Conservation (phyloP, 2,888 invertebrate species). For the Tetragnatha montana region DNA sequence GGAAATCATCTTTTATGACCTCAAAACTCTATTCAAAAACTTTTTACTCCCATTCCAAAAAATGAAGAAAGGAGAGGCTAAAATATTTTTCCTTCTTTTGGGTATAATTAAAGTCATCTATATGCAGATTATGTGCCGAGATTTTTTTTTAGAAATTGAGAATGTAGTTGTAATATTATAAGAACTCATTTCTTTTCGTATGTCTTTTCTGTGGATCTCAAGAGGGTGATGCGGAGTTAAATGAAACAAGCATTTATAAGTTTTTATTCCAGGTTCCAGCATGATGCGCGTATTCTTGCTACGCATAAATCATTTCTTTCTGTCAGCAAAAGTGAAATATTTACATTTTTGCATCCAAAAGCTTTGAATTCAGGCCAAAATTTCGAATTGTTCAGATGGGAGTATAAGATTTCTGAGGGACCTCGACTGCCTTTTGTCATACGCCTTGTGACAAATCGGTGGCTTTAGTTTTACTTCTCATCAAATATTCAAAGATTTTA, state of each 20-base stretch:
- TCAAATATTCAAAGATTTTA: not conserved
- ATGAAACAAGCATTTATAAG: not conserved
- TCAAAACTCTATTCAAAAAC: not conserved
- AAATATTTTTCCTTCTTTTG: not conserved
- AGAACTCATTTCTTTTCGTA: not conserved
- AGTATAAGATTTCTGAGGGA: not conserved
- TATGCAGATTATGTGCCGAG: not conserved
- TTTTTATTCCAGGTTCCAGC: not conserved
- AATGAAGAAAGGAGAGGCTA: not conserved
- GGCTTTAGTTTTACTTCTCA: not conserved
- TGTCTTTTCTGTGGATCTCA: not conserved
- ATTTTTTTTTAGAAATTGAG: not conserved
- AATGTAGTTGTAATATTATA: not conserved
- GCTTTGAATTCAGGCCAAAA: not conserved
- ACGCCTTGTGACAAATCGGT: not conserved
- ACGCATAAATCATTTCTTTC: not conserved
- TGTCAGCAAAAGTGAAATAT: not conserved
- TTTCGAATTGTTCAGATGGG: not conserved
- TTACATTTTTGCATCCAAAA: not conserved
- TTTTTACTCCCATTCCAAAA: not conserved
- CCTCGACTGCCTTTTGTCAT: not conserved
- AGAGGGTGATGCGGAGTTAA: not conserved
- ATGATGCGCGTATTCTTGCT: not conserved
- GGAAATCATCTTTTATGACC: not conserved
- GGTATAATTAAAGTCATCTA: constrained; percentile 1